phyloP scores from a whole-genome alignment of 30 jellyfish, hydroid and myxozoan genomes.

The Aurelia sp. region DNA sequence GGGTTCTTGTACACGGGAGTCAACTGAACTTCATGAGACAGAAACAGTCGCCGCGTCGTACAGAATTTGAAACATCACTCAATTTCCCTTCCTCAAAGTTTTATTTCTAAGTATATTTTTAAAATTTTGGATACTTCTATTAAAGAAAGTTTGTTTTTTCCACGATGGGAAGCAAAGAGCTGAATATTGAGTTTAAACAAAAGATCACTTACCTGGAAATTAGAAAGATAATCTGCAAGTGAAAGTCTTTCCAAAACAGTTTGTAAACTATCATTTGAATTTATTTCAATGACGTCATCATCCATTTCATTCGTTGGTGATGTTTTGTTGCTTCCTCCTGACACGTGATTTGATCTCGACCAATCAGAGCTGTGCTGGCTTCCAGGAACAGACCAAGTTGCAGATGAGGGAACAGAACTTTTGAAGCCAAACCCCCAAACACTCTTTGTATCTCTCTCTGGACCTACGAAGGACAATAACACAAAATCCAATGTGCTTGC shows the following conservation, averaged over 20 bases:
- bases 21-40: too few relatives aligned
- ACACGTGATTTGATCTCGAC: conserved; percentile 53
- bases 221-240: conserved; percentile 71
- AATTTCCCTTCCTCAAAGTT: too few relatives aligned
- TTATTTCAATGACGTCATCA: conserved; percentile 64
- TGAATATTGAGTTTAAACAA: background rate
- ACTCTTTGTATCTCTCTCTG: conserved; percentile 73
- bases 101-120: too few relatives aligned
- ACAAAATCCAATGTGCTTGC: too few relatives aligned
- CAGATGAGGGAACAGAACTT: conserved; percentile 44
- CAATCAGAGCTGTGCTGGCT: conserved; percentile 59
- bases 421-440: conserved; percentile 95
- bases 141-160: too few relatives aligned
- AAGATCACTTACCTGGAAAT: conserved; percentile 70
- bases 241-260: conserved; percentile 87
- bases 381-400: conserved; percentile 68
- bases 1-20: too few relatives aligned
- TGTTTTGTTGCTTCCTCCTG: conserved; percentile 40
- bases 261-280: conserved; percentile 75
- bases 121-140: too few relatives aligned
- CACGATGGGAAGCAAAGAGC: background rate
- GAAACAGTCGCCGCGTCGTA: too few relatives aligned
- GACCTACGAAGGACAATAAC: conserved; percentile 22
- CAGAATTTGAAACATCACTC: too few relatives aligned
- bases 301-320: conserved; percentile 70